Percentiles rank a stretch among this genome's conserved stretches.
phyloP scores from a whole-genome alignment of 1,140 invertebrate species.

The Phortica variegata region DNA sequence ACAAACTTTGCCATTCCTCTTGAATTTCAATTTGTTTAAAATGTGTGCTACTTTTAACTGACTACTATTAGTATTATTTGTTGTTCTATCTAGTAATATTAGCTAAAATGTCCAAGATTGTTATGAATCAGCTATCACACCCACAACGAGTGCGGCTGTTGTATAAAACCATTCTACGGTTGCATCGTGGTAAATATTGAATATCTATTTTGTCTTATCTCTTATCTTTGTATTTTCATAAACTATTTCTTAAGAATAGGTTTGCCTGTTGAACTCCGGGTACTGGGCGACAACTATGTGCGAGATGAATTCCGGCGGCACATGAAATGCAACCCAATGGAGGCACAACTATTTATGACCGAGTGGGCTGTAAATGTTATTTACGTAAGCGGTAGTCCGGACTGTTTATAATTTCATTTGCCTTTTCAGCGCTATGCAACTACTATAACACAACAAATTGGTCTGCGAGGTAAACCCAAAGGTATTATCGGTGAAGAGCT shows the following conservation, averaged over 20 bases:
- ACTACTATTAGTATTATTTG: no score
- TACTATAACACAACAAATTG: conserved; percentile 54
- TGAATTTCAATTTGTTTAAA: no score
- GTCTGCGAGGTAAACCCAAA: conserved; percentile 43
- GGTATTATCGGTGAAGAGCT: conserved; percentile 60
- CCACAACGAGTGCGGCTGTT: conserved; percentile 70
- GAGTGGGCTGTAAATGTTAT: conserved; percentile 89
- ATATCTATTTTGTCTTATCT: background rate
- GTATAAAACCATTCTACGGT: conserved; percentile 85
- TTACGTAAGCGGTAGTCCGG: conserved; percentile 20
- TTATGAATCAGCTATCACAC: conserved; percentile 58
- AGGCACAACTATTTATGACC: conserved; percentile 76
- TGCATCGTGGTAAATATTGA: conserved; percentile 67
- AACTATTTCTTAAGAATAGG: conserved; percentile 40
- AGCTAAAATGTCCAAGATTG: conserved; percentile 35
- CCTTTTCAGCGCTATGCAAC: conserved; percentile 68
- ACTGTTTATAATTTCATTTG: background rate
- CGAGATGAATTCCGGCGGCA: conserved; percentile 87
- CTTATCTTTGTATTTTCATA: background rate
- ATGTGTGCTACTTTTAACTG: no score
- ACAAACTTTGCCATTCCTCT: no score
- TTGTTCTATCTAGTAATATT: no score
- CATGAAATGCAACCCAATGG: conserved; percentile 71
- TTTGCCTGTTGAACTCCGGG: conserved; percentile 71
- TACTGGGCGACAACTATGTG: conserved; percentile 82